Evolutionary conservation across 2,888 invertebrate genomes (phyloP).

Genomic region (Carterocephalus palaemon): DNA sequence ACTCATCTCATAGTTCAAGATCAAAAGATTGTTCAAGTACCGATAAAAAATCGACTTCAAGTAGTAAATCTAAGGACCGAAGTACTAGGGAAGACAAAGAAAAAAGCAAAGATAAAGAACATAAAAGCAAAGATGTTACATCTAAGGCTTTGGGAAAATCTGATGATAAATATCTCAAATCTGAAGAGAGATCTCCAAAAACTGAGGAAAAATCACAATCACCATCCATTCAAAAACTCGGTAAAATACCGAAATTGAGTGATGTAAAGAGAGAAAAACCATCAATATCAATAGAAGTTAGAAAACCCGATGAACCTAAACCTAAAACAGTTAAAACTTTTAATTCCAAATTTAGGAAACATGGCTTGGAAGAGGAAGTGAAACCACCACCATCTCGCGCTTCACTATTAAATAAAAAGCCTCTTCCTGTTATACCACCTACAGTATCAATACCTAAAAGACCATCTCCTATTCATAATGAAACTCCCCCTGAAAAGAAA

Average conservation of each 20-base stretch:
- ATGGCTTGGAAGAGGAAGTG: slow-evolving; percentile 91
- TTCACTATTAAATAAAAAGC: slow-evolving; percentile 78
- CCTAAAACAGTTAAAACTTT: slow-evolving; percentile 95
- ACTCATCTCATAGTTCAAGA: slow-evolving; percentile 61
- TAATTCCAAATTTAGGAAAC: slow-evolving; percentile 94
- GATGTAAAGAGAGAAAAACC: slow-evolving; percentile 82
- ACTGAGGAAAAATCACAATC: slow-evolving; percentile 83
- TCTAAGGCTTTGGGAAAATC: slow-evolving; percentile 33
- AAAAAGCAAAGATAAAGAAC: slow-evolving; percentile 52
- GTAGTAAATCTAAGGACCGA: slow-evolving; percentile 54
- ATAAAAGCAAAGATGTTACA: slow-evolving; percentile 36
- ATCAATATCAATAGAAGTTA: slow-evolving; percentile 89
- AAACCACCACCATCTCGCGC: slow-evolving; percentile 90
- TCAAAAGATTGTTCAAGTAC: slow-evolving; percentile 53
- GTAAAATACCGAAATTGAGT: slow-evolving; percentile 87
- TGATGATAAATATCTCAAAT: slow-evolving; percentile 71
- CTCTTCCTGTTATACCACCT: slow-evolving; percentile 68
- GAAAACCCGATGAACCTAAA: slow-evolving; percentile 84
- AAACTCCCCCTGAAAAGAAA: slow-evolving; percentile 87
- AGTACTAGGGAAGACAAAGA: slow-evolving; percentile 51
- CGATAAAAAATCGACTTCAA: slow-evolving; percentile 45
- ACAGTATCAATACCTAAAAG: slow-evolving; percentile 66
- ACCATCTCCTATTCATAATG: slow-evolving; percentile 71
- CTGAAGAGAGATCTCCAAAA: slow-evolving; percentile 78
- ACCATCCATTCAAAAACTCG: slow-evolving; percentile 84